phyloP scores from a whole-genome alignment of 2,888 invertebrate species.

The Dascillus cervinus region DNA sequence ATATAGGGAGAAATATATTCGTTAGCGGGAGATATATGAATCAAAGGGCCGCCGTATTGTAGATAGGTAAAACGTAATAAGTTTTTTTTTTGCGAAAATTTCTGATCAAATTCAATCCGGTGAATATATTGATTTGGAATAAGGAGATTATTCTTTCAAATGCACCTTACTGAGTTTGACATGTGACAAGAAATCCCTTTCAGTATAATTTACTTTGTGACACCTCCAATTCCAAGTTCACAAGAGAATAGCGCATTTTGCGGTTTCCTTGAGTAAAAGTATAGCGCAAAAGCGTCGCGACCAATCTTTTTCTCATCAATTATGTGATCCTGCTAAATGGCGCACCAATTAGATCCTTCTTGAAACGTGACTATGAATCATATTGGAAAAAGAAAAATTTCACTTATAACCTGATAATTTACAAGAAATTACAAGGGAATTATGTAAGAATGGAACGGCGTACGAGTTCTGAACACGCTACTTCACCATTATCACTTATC shows the following conservation, averaged over 20 bases:
- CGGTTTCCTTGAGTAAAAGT: too few species aligned
- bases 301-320: too few species aligned
- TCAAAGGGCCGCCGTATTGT: conserved; percentile 18
- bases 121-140: conserved; percentile 25
- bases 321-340: too few species aligned
- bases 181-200: conserved; percentile 38
- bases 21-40: conserved; percentile 23
- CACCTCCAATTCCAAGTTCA: conserved; percentile 20
- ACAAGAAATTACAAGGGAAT: conserved; percentile 3
- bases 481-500: conserved; percentile 7
- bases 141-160: conserved; percentile 25
- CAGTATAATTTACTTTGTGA: conserved; percentile 36
- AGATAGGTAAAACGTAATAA: conserved; percentile 21
- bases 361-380: too few species aligned
- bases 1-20: conserved; percentile 20
- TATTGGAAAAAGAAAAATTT: background rate
- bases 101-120: too few species aligned
- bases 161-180: conserved; percentile 28
- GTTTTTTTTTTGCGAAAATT: too few species aligned
- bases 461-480: conserved; percentile 4
- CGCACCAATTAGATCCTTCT: too few species aligned
- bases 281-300: too few species aligned
- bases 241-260: too few species aligned
- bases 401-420: conserved; percentile 1
- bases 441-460: conserved; percentile 1